Conservation (phyloP, 1,140 invertebrate species). For the Drosophila equinoxialis region DNA sequence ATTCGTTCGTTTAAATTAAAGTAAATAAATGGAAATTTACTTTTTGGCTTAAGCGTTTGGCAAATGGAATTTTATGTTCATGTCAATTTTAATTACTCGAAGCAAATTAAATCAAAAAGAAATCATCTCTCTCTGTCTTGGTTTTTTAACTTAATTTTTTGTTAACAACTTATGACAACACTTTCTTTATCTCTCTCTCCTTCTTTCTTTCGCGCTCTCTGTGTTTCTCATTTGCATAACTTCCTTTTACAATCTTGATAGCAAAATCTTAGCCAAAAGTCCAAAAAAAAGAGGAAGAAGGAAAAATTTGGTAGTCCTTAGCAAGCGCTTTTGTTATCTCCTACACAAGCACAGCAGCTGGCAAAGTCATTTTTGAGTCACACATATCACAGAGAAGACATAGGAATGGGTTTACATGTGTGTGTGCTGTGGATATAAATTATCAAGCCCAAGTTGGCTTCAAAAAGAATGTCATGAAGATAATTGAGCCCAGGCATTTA, state of each 20-base stretch:
- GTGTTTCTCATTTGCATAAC: conserved; percentile 44
- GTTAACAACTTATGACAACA: conserved; percentile 57
- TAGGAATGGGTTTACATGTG: not conserved
- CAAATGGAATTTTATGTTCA: conserved; percentile 39
- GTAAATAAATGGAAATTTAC: conserved; percentile 77
- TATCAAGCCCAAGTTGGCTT: conserved; percentile 48
- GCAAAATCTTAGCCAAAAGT: conserved; percentile 57
- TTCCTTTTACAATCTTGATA: conserved; percentile 50
- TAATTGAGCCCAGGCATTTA: conserved; percentile 72
- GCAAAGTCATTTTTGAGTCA: conserved; percentile 45
- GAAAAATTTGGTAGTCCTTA: conserved; percentile 33
- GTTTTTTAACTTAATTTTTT: conserved; percentile 41
- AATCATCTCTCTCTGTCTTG: conserved; percentile 18
- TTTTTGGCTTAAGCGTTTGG: conserved; percentile 70
- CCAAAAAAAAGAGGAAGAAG: conserved; percentile 50
- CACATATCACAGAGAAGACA: conserved; percentile 40
- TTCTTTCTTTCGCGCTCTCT: no score
- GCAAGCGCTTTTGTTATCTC: conserved; percentile 69
- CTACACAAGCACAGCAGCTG: conserved; percentile 55
- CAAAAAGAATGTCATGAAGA: conserved; percentile 71
- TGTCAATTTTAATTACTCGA: conserved; percentile 63
- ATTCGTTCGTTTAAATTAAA: conserved; percentile 64
- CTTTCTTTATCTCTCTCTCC: conserved; percentile 24
- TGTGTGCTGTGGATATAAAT: conserved; percentile 40
- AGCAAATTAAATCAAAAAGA: conserved; percentile 60